Evolutionary conservation across 1,140 invertebrate species (phyloP), one percentile per base, ranked within the genome.

Genomic region (Mamestra configurata): DNA sequence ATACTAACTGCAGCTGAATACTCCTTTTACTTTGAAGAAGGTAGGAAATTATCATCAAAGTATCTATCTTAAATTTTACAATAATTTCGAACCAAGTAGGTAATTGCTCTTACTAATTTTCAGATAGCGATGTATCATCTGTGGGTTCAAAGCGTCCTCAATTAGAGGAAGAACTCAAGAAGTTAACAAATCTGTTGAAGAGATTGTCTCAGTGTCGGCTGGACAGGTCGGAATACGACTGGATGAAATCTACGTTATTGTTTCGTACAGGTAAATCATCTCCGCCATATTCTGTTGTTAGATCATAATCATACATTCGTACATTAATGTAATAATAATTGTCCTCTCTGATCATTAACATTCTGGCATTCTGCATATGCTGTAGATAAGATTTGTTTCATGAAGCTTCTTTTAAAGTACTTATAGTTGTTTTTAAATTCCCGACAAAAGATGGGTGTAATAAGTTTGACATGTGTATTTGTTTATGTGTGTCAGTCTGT

Each of bases 161-260:
- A 55, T 83, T 89, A 3, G 90, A 97, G 82, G 94, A 96, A 40
- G 96, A 97, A 51, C 90, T 97, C 1, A 86, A 84, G 76, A 89
- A 92, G 61, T 66, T 93, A 43, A 80, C 81, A 18, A 77, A 79
- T 53, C 78, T 92, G 3, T 93, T 98, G 15, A 95, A 96, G n/a
- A 96, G 97, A 84, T 96, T 98, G 80, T 94, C 95, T 22, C 90
- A 96, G 0, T 92, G 97, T 49, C 95, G 96, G 79, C 96, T 98
- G 6, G 98, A 98, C 91, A 96, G 98, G 86, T 98, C 97, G 0
- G 98, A 98, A 89, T 97, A 97, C 86, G 97, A 98, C 24, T 98
- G 97, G 91, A 93, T 98, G 1, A 98, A 98, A 91, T 97, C 97
- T 0, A 95, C 98, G 1, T 96, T 98, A 15, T 95, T 98, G 0